Evolutionary conservation across 2,113 vertebrate species (phyloP).

Genomic region (Myotis davidii): DNA sequence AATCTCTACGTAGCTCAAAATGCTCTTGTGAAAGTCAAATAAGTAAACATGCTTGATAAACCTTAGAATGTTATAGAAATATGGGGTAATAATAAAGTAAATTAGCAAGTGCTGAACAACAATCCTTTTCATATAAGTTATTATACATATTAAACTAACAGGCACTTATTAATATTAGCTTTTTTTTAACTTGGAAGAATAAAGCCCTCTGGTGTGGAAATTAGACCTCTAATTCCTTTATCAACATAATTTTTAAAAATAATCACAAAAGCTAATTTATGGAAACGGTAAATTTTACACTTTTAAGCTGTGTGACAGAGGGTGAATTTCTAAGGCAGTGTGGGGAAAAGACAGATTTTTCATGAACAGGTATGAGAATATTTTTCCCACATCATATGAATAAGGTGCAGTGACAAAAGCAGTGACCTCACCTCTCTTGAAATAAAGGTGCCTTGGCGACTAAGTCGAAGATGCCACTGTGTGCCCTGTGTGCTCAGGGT

Average conservation of each 20-base stretch:
- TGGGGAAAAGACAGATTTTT: slow-evolving; percentile 43
- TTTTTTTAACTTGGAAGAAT: slow-evolving; percentile 32
- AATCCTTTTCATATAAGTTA: slow-evolving; percentile 17
- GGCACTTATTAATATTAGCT: slow-evolving; percentile 41
- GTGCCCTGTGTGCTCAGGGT: neutral
- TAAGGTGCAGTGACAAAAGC: neutral
- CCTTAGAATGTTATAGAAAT: slow-evolving; percentile 46
- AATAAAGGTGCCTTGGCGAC: slow-evolving; percentile 34
- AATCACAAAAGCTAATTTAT: slow-evolving; percentile 56
- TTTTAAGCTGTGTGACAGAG: slow-evolving; percentile 37
- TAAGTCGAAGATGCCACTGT: neutral
- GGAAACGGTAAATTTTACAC: slow-evolving; percentile 53
- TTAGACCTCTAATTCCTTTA: slow-evolving; percentile 46
- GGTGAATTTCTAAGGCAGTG: slow-evolving; percentile 52
- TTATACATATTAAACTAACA: slow-evolving; percentile 31
- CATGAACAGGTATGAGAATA: slow-evolving; percentile 51
- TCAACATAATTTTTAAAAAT: neutral
- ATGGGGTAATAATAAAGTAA: slow-evolving; percentile 49
- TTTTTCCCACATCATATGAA: slow-evolving; percentile 52
- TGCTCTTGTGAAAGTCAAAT: slow-evolving; percentile 47
- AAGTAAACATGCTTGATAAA: slow-evolving; percentile 54
- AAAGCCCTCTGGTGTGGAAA: slow-evolving; percentile 32
- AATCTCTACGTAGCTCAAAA: slow-evolving; percentile 43
- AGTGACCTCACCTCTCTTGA: slow-evolving; percentile 27
- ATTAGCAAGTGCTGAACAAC: slow-evolving; percentile 27